Evolutionary conservation across 2,113 vertebrate species (phyloP).

Genomic region (Ameiurus melas): DNA sequence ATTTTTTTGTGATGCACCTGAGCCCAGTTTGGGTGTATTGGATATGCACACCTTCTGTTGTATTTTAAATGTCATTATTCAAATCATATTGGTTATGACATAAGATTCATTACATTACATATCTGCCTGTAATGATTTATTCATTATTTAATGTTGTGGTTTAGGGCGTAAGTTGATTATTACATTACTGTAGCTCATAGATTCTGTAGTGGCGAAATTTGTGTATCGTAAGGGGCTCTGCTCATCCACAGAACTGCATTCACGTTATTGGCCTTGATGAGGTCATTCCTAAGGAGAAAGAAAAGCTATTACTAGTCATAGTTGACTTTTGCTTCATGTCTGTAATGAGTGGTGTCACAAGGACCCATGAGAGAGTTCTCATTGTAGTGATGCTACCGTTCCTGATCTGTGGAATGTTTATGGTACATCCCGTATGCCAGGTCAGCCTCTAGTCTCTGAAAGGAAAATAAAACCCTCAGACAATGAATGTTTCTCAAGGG

Average conservation of each 20-base stretch:
- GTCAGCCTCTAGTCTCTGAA: slow-evolving; percentile 90
- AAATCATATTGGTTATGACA: background rate
- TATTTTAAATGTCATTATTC: background rate
- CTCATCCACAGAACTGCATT: background rate
- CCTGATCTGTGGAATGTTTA: slow-evolving; percentile 75
- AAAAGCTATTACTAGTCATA: slow-evolving; percentile 86
- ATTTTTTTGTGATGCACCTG: too few relatives aligned
- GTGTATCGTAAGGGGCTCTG: background rate
- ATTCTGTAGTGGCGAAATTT: background rate
- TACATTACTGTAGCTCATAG: too few relatives aligned
- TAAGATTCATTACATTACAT: background rate
- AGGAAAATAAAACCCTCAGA: background rate
- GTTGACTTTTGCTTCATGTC: slow-evolving; percentile 87
- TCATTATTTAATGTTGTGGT: background rate
- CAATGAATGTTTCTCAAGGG: background rate
- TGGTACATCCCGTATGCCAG: slow-evolving; percentile 87
- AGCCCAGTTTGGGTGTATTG: too few relatives aligned
- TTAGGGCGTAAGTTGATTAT: background rate
- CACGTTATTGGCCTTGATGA: background rate
- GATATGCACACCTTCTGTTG: too few relatives aligned
- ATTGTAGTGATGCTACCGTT: slow-evolving; percentile 88
- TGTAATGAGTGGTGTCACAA: slow-evolving; percentile 68
- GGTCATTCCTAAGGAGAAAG: background rate
- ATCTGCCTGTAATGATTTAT: background rate
- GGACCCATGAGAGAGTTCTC: slow-evolving; percentile 85